A percentile compares a stretch with the other conserved stretches of the same genome.
Conservation (phyloP, 2,113 vertebrate species). For the Gymnocephalus cernua region DNA sequence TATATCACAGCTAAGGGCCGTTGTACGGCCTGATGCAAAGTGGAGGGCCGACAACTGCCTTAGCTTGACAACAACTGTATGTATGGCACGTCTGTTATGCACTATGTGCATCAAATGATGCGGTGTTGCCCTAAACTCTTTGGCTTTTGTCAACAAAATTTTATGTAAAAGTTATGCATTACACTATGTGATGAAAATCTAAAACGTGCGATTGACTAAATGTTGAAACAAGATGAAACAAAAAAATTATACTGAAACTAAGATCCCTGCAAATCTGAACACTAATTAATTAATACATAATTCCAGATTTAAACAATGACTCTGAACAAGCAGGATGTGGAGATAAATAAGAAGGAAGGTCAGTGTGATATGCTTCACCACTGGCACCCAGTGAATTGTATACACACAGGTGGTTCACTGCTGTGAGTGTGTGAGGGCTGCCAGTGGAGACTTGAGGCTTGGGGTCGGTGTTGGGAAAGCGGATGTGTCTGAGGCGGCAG, state of each 20-base stretch:
- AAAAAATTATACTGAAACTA: conserved; percentile 5
- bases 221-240: conserved; percentile 11
- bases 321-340: conserved; percentile 18
- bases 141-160: neutral
- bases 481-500: conserved; percentile 82
- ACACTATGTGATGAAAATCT: neutral
- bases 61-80: neutral
- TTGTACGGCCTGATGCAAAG: too few relatives aligned
- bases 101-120: neutral
- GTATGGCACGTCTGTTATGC: neutral
- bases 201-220: neutral
- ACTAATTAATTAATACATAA: too few relatives aligned
- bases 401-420: conserved; percentile 26
- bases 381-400: conserved; percentile 11
- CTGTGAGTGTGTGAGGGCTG: conserved; percentile 27
- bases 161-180: neutral
- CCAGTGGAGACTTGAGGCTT: conserved; percentile 64
- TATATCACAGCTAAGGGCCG: too few relatives aligned
- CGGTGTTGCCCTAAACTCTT: neutral
- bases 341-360: conserved; percentile 44
- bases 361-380: conserved; percentile 8
- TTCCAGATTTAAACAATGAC: conserved; percentile 6
- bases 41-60: neutral
- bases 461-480: conserved; percentile 79
- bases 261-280: neutral